Evolutionary conservation across 2,113 vertebrate genomes (phyloP), one percentile per base, ranked within the genome.

Genomic region (Aegotheles bennettii): DNA sequence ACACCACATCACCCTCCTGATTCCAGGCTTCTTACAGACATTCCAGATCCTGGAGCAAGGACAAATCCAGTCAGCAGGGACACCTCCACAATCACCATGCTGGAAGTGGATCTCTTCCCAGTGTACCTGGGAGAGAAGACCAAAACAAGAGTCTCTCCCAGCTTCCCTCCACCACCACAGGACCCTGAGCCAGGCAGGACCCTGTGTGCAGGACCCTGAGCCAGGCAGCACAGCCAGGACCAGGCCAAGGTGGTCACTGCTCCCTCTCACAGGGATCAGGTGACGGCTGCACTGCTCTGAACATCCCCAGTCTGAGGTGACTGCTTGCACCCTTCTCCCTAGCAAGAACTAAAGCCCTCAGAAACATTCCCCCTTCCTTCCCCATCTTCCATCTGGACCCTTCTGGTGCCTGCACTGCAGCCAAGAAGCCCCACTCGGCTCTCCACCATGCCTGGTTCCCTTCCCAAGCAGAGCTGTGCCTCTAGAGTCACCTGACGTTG

Each of bases 61-160:
- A 67, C 28, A 11, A 96, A 98, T 76, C 97, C 97, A 16, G 97
- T 97, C 31, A 95, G 80, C 42, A 98, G 83, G 38, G 95, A 96
- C 79, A 98, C 94, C 69, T 98, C 97, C 81, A 97, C 47, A 2
- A 97, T 93, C 60, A 97, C 97, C 98, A 98, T 97, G 45, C 88
- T 97, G 69, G 97, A 97, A 88, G 67, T 89, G 18, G 76, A 81
- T 63, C 92, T 94, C 50, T 87, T 96, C 42, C 97, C 97, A 45
- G 67, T 97, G 24, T 98, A 98, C 57, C 97, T 97, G 61, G 28
- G 6, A 51, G 4, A 74, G 20, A 81, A 95, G 43, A 50, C 68
- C 5, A 75, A 63, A 86, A 45, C 24, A 13, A 87, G 7, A 45
- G 24, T 80, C 9, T 80, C 38, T 81, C 15, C 38, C 42, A 77